Conservation (phyloP, 2,888 invertebrate genomes). For the Leucoptera coffeella region DNA sequence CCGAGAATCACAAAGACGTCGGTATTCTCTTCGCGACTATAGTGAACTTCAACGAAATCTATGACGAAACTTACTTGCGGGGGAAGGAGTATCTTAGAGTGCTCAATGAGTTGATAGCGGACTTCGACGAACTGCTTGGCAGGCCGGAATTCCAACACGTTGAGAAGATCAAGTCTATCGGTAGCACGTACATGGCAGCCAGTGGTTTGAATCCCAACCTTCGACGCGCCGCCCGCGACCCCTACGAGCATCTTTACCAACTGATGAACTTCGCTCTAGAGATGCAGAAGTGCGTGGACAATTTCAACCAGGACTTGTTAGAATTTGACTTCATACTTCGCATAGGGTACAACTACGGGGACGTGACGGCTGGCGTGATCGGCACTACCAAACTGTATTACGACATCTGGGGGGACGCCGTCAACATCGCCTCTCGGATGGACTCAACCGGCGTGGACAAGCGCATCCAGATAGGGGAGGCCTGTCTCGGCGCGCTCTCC, state of each 20-base stretch:
- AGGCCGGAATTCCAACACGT: constrained; percentile 77
- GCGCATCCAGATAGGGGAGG: constrained; percentile 75
- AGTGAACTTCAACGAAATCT: constrained; percentile 96
- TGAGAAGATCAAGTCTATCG: constrained; percentile 97
- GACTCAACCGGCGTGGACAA: constrained; percentile 91
- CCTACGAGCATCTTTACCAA: constrained; percentile 75
- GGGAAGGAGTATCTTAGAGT: constrained; percentile 93
- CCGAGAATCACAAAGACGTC: constrained; percentile 87
- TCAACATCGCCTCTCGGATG: constrained; percentile 96
- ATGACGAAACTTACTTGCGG: constrained; percentile 93
- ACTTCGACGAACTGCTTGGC: constrained; percentile 89
- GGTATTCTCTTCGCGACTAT: constrained; percentile 95
- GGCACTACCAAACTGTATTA: constrained; percentile 94
- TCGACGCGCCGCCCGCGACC: constrained; percentile 61
- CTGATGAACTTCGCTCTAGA: constrained; percentile 91
- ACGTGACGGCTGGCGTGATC: constrained; percentile 94
- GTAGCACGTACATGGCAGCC: constrained; percentile 96
- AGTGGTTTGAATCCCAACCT: constrained; percentile 84
- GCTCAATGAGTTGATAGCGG: constrained; percentile 91
- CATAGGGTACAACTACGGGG: constrained; percentile 89
- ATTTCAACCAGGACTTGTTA: constrained; percentile 84
- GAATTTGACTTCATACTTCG: constrained; percentile 83
- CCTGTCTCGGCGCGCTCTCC: constrained; percentile 64
- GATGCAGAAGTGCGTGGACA: constrained; percentile 80
- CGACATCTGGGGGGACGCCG: constrained; percentile 98